These are phyloP conservation scores for Catharus ustulatus DNA, from an alignment of 2,797 vertebrate species.

Conservation along the genomic window DNA sequence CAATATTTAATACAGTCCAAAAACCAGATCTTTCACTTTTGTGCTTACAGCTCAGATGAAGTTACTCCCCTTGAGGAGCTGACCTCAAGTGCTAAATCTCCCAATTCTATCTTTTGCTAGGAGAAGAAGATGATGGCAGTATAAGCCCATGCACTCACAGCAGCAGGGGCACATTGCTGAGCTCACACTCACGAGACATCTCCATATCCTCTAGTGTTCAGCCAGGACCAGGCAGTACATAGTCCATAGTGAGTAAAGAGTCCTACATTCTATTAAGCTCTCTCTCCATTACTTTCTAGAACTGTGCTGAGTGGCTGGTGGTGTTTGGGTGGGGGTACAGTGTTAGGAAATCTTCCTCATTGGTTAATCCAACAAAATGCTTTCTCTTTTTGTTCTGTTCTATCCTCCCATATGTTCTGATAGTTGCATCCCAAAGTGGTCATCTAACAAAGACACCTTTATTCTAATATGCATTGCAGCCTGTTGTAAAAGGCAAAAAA, in stretches of 20 bases:
- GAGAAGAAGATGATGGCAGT: conserved; percentile 17
- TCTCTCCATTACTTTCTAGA: not conserved
- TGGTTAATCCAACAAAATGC: not conserved
- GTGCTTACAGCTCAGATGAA: not conserved
- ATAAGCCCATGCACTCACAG: conserved; percentile 15
- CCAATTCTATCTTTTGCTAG: conserved; percentile 18
- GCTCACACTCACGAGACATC: conserved; percentile 6
- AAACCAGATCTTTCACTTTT: not conserved
- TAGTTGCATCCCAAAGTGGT: not conserved
- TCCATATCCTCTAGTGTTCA: not conserved
- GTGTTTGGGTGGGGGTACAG: not conserved
- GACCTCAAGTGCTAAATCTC: conserved; percentile 6
- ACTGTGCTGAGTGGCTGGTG: not conserved
- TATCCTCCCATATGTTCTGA: accelerated
- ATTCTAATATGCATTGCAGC: not conserved
- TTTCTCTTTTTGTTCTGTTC: not conserved
- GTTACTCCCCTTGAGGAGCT: not conserved
- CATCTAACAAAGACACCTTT: not conserved
- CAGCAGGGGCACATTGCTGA: conserved; percentile 43
- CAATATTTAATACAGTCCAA: not conserved
- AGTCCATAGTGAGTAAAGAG: conserved; percentile 32
- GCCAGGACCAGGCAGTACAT: conserved; percentile 10
- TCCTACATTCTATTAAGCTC: not conserved
- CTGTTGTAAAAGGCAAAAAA: not conserved
- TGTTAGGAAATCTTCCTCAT: not conserved